Percentiles rank a stretch among this genome's conserved stretches.
phyloP scores from a whole-genome alignment of 2,888 invertebrate genomes.

The Ischnus inquisitorius region DNA sequence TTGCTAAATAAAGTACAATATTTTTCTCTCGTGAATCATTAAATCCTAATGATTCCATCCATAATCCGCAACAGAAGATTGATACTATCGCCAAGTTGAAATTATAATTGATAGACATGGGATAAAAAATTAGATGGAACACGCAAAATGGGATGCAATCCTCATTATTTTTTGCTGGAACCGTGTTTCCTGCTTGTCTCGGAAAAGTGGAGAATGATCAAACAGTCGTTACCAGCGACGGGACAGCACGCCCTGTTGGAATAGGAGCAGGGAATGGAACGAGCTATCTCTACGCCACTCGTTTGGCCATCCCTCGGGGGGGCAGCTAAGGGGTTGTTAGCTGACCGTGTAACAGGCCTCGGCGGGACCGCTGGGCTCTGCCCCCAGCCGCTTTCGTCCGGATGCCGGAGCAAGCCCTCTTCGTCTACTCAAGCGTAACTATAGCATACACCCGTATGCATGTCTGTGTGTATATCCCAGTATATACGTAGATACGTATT shows the following conservation, averaged over 20 bases:
- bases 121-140: neutral
- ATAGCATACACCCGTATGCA: no score
- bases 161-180: slow-evolving; percentile 39
- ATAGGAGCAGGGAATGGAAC: slow-evolving; percentile 56
- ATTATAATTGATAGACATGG: neutral
- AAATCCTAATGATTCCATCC: no score
- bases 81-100: neutral
- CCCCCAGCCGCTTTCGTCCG: slow-evolving; percentile 48
- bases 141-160: neutral
- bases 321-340: slow-evolving; percentile 82
- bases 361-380: slow-evolving; percentile 75
- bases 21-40: no score
- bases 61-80: neutral
- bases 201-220: slow-evolving; percentile 76
- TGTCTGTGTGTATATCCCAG: neutral
- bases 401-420: slow-evolving; percentile 49
- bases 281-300: slow-evolving; percentile 72
- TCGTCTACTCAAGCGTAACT: slow-evolving; percentile 17
- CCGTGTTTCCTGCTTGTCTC: slow-evolving; percentile 20
- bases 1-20: neutral
- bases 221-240: slow-evolving; percentile 78
- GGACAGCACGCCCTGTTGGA: slow-evolving; percentile 26
- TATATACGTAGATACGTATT: slow-evolving; percentile 12
- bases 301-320: slow-evolving; percentile 76
- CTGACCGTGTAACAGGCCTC: slow-evolving; percentile 83